These are phyloP conservation scores for Eonycteris spelaea DNA, from an alignment of 2,113 vertebrate species.

Conservation along the genomic window DNA sequence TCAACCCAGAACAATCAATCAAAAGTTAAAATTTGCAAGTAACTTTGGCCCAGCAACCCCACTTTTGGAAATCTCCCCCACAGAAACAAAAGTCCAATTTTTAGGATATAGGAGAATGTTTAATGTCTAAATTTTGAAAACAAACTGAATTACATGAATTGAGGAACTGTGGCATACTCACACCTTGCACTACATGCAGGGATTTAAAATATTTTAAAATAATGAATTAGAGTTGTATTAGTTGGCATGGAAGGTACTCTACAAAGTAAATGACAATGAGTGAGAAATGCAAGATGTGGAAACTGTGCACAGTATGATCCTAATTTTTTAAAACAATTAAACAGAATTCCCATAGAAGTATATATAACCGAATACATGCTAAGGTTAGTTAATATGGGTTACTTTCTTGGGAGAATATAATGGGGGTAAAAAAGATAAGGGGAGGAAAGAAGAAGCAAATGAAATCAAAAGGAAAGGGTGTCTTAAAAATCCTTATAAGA, in stretches of 20 bases:
- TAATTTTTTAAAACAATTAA: background rate
- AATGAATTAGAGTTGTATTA: background rate
- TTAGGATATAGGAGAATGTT: background rate
- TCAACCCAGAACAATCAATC: background rate
- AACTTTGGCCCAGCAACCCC: background rate
- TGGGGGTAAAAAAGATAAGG: background rate
- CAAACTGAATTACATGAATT: background rate
- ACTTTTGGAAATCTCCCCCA: background rate
- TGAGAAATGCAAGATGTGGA: background rate
- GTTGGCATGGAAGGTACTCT: background rate
- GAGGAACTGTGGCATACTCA: background rate
- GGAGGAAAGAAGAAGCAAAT: background rate
- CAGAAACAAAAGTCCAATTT: background rate
- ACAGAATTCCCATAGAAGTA: background rate
- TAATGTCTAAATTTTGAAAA: constrained; percentile 14
- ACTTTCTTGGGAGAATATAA: background rate
- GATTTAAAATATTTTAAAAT: constrained; percentile 18
- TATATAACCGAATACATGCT: background rate
- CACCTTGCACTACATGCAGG: background rate
- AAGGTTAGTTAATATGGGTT: background rate
- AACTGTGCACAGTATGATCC: background rate
- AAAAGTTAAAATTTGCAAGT: background rate
- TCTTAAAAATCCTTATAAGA: background rate
- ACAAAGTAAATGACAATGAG: background rate
- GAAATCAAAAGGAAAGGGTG: background rate